Conservation (phyloP, 2,888 invertebrate species). For the Eristalis tenax region DNA sequence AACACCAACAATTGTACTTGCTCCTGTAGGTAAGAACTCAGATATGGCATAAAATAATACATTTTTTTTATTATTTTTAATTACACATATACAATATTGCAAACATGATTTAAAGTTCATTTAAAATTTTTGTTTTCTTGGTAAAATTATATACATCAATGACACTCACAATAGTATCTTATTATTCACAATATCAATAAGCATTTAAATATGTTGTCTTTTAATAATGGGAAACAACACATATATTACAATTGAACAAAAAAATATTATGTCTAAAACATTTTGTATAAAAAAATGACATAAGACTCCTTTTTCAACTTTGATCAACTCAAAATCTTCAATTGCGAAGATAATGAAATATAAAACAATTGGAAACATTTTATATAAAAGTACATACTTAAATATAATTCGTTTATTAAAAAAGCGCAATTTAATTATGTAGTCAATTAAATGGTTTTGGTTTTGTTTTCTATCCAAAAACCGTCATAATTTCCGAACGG, state of each 20-base stretch:
- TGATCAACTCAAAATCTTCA: slow-evolving; percentile 32
- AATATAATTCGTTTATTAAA: slow-evolving; percentile 48
- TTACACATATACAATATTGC: slow-evolving; percentile 78
- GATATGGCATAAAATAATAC: slow-evolving; percentile 67
- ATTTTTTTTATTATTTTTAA: slow-evolving; percentile 68
- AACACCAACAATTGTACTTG: background rate
- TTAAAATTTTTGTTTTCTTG: slow-evolving; percentile 57
- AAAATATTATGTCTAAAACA: slow-evolving; percentile 43
- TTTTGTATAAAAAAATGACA: slow-evolving; percentile 13
- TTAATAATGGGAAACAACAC: slow-evolving; percentile 48
- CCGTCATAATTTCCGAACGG: slow-evolving; percentile 5
- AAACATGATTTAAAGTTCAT: slow-evolving; percentile 68
- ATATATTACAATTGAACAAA: slow-evolving; percentile 50
- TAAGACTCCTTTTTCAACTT: slow-evolving; percentile 25
- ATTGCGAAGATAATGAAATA: slow-evolving; percentile 10
- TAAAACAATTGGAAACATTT: slow-evolving; percentile 25
- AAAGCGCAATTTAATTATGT: slow-evolving; percentile 47
- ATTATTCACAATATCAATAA: slow-evolving; percentile 72
- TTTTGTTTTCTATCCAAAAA: slow-evolving; percentile 16
- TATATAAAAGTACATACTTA: slow-evolving; percentile 44
- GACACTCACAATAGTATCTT: slow-evolving; percentile 72
- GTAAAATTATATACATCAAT: slow-evolving; percentile 74
- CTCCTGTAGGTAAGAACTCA: slow-evolving; percentile 1
- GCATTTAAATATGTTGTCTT: slow-evolving; percentile 60
- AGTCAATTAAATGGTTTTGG: slow-evolving; percentile 2